These are phyloP conservation scores for Protobothrops flavoviridis DNA, from an alignment of 2,113 vertebrate genomes.

Conservation along the genomic window DNA sequence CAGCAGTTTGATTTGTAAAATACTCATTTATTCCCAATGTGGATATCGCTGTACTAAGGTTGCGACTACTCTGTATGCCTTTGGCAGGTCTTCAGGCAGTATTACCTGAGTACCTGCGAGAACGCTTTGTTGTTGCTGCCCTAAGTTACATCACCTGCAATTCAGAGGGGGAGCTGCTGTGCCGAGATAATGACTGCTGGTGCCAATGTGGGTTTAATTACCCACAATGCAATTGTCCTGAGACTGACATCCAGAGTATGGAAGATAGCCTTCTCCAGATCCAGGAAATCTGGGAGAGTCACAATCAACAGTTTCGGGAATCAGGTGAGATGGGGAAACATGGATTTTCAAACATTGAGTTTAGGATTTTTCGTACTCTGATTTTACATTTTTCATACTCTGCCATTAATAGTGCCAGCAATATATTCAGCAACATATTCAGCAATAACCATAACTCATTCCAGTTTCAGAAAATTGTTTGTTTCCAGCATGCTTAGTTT, in stretches of 20 bases:
- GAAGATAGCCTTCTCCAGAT: constrained; percentile 88
- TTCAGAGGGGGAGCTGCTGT: constrained; percentile 89
- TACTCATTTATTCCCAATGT: not conserved
- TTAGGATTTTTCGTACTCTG: not conserved
- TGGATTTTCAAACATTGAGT: not conserved
- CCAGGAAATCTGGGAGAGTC: constrained; percentile 79
- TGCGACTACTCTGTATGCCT: not conserved
- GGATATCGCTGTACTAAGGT: not conserved
- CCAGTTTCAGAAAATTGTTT: not conserved
- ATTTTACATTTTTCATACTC: not conserved
- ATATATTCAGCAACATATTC: not conserved
- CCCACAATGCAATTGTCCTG: constrained; percentile 93
- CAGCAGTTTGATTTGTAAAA: not conserved
- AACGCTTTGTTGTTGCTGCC: constrained; percentile 89
- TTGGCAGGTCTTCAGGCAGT: constrained; percentile 88
- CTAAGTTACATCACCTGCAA: constrained; percentile 96
- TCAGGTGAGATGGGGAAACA: constrained; percentile 77
- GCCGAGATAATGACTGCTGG: constrained; percentile 90
- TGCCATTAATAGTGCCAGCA: not conserved
- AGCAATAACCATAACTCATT: not conserved
- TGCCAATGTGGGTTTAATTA: constrained; percentile 85
- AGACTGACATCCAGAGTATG: constrained; percentile 88
- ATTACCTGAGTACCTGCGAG: constrained; percentile 87
- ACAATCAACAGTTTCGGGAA: constrained; percentile 87
- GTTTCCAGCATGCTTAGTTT: not conserved